These are phyloP conservation scores for Amphipyra berbera DNA, from an alignment of 2,888 invertebrate species.

Conservation along the genomic window DNA sequence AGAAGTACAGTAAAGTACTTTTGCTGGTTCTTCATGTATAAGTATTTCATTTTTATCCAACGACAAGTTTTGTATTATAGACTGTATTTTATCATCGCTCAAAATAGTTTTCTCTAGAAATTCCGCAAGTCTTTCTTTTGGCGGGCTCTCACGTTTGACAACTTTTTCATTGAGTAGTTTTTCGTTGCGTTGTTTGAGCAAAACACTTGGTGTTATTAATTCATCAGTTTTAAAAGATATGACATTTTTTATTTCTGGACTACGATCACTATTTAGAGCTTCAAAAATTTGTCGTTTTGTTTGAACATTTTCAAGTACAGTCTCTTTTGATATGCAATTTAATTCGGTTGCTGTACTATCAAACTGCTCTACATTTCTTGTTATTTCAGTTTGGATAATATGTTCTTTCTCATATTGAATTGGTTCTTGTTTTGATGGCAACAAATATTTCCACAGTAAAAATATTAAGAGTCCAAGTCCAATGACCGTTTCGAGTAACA, in stretches of 20 bases:
- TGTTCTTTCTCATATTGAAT: constrained; percentile 42
- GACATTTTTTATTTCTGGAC: constrained; percentile 17
- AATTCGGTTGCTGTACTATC: constrained; percentile 12
- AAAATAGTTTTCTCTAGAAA: constrained; percentile 86
- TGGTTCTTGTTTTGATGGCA: constrained; percentile 57
- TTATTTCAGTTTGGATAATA: constrained; percentile 27
- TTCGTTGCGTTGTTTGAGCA: constrained; percentile 68
- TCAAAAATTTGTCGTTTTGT: constrained; percentile 28
- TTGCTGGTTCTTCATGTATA: constrained; percentile 56
- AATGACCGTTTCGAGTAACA: constrained; percentile 82
- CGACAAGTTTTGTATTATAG: constrained; percentile 84
- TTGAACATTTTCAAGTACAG: constrained; percentile 18
- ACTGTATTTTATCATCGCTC: constrained; percentile 83
- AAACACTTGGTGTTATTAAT: constrained; percentile 63
- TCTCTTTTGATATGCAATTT: constrained; percentile 16
- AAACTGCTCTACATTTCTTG: constrained; percentile 16
- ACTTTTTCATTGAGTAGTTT: constrained; percentile 59
- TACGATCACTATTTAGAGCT: constrained; percentile 16
- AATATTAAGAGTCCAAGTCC: constrained; percentile 78
- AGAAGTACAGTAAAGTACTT: constrained; percentile 53
- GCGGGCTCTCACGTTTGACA: constrained; percentile 80
- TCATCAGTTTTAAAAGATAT: constrained; percentile 41
- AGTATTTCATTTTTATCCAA: constrained; percentile 73
- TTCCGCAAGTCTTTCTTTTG: constrained; percentile 83
- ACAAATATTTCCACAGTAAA: constrained; percentile 79